A percentile compares a stretch with the other conserved stretches of the same genome.
Evolutionary conservation across 2,888 invertebrate species (phyloP).

Genomic region (Rhamphomyia laevipes): DNA sequence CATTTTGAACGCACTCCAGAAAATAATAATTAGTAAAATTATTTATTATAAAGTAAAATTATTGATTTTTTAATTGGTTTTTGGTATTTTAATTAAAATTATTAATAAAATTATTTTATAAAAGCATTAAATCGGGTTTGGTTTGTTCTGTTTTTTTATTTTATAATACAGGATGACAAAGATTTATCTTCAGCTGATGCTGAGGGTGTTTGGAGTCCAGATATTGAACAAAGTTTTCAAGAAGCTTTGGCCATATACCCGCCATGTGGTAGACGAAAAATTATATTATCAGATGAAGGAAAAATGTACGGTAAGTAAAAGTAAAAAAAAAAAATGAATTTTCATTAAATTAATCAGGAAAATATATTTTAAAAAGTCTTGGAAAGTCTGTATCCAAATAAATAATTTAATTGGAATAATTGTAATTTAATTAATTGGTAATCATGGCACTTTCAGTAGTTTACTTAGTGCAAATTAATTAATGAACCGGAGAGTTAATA

Average conservation of each 20-base stretch:
- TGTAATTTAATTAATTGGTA: too few relatives aligned
- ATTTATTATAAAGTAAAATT: slow-evolving; percentile 1
- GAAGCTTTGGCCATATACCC: slow-evolving; percentile 99
- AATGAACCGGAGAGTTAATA: too few relatives aligned
- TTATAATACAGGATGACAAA: slow-evolving; percentile 56
- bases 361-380: too few relatives aligned
- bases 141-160: not conserved
- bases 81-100: not conserved
- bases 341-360: not conserved
- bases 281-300: slow-evolving; percentile 99
- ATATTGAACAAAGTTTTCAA: slow-evolving; percentile 99
- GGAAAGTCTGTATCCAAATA: too few relatives aligned
- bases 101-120: not conserved
- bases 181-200: slow-evolving; percentile 94
- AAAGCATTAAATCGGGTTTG: not conserved
- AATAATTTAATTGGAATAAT: too few relatives aligned
- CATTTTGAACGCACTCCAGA: too few relatives aligned
- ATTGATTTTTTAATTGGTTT: slow-evolving; percentile 1
- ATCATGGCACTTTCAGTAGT: too few relatives aligned
- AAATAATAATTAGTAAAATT: too few relatives aligned
- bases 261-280: slow-evolving; percentile 97
- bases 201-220: slow-evolving; percentile 99
- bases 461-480: too few relatives aligned
- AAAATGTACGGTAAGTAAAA: slow-evolving; percentile 99
- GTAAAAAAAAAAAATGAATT: not conserved